Evolutionary conservation across 2,113 vertebrate genomes (phyloP), one percentile per base, ranked within the genome.

Genomic region (Lophotis ruficrista): DNA sequence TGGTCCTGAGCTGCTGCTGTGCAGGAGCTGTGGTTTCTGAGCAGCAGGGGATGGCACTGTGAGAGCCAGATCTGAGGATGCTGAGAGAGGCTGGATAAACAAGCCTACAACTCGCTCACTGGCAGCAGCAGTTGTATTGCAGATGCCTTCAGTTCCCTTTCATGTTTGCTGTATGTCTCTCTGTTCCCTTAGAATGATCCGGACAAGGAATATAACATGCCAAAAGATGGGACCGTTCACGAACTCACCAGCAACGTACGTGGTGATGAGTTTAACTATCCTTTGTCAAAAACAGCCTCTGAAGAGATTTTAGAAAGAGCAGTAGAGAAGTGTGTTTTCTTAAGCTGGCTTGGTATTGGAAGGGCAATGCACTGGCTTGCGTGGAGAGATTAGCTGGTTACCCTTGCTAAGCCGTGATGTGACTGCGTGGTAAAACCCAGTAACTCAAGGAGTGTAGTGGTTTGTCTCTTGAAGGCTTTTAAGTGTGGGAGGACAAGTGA

Each of bases 131-230:
- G n/a, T 65, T 91, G 7, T 50, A 5, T 47, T 71, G 50, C 33
- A 50, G 38, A 17, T 54, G 58, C 54, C 30, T 84, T 60, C 30
- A 9, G 0, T 38, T 76, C 27, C 24, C 19, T 75, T 53, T 14
- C 2, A 2, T 28, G 53, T n/a, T 93, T 18, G 48, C 18, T 18
- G 53, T 54, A 0, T 35, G 38, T 94, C 14, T 95, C 3, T 87
- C 58, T 92, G 33, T 87, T 81, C 28, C 19, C 21, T 33, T 93
- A 99, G 99, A 99, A 99, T 12, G 99, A 99, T 85, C 99, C 99
- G 0, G 99, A 99, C 95, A 99, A 99, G 81, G 99, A 99, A 57
- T 99, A 99, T 97, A 99, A 99, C 98, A 99, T 99, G 99, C 99
- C 99, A 43, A 99, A 99, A 95, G 99, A 99, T 6, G 99, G 99